Evolutionary conservation across 2,797 vertebrate species (phyloP).

Genomic region (Brachyalestes nurse): DNA sequence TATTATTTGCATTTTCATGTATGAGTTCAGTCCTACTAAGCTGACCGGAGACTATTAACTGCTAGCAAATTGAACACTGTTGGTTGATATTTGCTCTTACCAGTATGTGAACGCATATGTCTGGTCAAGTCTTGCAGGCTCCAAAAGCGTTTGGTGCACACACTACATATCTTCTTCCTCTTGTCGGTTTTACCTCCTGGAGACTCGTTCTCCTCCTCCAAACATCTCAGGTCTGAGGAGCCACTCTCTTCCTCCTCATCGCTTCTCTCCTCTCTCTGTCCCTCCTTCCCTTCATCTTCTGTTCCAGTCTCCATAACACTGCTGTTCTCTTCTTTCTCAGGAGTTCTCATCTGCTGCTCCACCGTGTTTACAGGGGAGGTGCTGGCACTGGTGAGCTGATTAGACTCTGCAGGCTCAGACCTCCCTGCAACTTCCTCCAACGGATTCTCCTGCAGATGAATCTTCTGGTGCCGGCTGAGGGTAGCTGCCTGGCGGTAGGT

Average conservation of each 20-base stretch:
- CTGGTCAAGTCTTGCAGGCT: conserved; percentile 96
- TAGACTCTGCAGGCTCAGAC: conserved; percentile 3
- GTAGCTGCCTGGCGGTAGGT: conserved; percentile 92
- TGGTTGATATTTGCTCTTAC: conserved; percentile 65
- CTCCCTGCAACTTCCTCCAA: conserved; percentile 62
- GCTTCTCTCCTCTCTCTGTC: conserved; percentile 65
- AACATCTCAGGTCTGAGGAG: conserved; percentile 46
- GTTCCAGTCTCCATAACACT: conserved; percentile 70
- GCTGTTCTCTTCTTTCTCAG: conserved; percentile 67
- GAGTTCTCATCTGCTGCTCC: conserved; percentile 62
- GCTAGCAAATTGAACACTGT: background rate
- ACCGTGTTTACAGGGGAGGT: conserved; percentile 54
- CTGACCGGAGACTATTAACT: background rate
- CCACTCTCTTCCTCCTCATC: conserved; percentile 56
- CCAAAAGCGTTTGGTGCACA: conserved; percentile 97
- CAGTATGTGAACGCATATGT: conserved; percentile 98
- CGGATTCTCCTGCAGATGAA: conserved; percentile 78
- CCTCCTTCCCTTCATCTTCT: conserved; percentile 70
- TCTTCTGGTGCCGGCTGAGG: conserved; percentile 89
- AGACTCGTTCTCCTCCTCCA: conserved; percentile 47
- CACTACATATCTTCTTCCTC: conserved; percentile 95
- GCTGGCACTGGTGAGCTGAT: conserved; percentile 1
- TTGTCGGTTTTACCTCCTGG: conserved; percentile 88
- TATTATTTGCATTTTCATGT: background rate
- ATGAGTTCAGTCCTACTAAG: background rate